Base-by-base conservation (phyloP, 2,113 vertebrate genomes). In the Cyprinodon brontotheroides region DNA sequence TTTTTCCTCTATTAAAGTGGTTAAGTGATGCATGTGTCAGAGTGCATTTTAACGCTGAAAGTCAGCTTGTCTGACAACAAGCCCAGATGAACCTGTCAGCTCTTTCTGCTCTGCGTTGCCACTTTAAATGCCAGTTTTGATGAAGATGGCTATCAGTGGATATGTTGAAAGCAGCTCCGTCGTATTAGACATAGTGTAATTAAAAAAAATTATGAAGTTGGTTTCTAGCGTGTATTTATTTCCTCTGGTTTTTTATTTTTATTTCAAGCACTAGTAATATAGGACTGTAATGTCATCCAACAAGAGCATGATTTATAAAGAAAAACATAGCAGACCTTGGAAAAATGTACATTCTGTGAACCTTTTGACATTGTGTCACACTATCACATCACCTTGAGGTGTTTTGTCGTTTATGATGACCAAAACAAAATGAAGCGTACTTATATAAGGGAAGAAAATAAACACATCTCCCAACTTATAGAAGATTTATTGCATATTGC, bases 71-170 rank as follows among this genome's bases (percentile, higher is more conserved):
- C 37, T 72, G 69, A 84, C 75, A 78, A 73, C 8, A 41, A 79
- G 74, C 68, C 41, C 78, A 69, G 77, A 68, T 8, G 39, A 88
- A 78, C 67, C 81, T 79, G 77, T 83, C 86, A 72, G 78, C 70
- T 78, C 40, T 62, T 63, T 68, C 17, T 65, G 38, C 68, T 59
- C 40, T 17, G 68, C 72, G 78, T 36, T 45, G 80, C 53, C 53
- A 39, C 71, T 47, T 29, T 38, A 71, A 74, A 70, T 84, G 86
- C 82, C 87, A 81, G 65, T 73, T 79, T 61, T 65, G 70, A 86
- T 89, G 68, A 82, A 80, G 80, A 65, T 70, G 61, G 70, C 64
- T 38, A 67, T 86, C 73, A 20, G 48, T 36, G 60, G 37, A 20
- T 38, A 36, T 11, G 40, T 65, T 47, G 17, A 75, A 68, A 63